Evolutionary conservation across 2,113 vertebrate species (phyloP).

Genomic region (Rynchops niger): DNA sequence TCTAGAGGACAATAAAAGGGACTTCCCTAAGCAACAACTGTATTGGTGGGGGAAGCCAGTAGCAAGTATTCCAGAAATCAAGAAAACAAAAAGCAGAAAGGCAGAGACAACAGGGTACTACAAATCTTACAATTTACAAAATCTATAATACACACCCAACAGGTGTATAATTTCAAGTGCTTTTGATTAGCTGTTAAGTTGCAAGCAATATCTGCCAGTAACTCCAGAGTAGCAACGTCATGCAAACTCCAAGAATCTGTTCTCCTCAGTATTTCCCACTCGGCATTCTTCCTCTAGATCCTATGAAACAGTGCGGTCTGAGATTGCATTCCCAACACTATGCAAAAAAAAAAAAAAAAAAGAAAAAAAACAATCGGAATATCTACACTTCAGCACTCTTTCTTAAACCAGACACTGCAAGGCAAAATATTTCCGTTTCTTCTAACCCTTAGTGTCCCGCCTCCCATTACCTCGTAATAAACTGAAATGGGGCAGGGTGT

Average conservation of each 20-base stretch:
- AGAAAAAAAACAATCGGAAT: too few species aligned
- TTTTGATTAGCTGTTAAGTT: conserved; percentile 28
- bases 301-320: not conserved
- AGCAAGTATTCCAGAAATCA: not conserved
- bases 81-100: not conserved
- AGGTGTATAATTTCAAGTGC: not conserved
- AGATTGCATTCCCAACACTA: not conserved
- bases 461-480: not conserved
- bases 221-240: not conserved
- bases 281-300: not conserved
- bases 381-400: not conserved
- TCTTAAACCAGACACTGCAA: not conserved
- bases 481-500: not conserved
- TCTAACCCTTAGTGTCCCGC: not conserved
- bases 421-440: not conserved
- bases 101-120: not conserved
- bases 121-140: not conserved
- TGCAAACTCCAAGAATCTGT: not conserved
- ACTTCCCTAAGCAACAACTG: not conserved
- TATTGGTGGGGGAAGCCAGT: not conserved
- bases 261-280: not conserved
- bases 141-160: not conserved
- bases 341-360: fast-evolving
- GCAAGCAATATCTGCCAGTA: conserved; percentile 38
- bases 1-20: not conserved